Percentiles rank a stretch among this genome's conserved stretches.
Conservation (phyloP, 2,113 vertebrate genomes). For the Smithornis capensis region DNA sequence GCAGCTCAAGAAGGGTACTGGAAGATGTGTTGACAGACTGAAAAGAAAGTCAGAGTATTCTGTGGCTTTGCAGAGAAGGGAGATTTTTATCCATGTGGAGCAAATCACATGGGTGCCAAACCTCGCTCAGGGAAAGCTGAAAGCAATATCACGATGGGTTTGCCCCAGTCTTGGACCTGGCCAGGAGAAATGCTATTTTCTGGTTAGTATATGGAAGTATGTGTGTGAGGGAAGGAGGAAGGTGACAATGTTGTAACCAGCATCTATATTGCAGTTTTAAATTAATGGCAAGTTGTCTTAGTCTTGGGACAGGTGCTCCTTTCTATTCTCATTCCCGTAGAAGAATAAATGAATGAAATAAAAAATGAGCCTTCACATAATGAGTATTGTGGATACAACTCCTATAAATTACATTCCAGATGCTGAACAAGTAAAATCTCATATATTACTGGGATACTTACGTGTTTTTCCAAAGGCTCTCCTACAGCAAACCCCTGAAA, state of each 20-base stretch:
- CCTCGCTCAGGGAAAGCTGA: not conserved
- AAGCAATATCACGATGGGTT: fast-evolving
- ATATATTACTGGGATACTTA: conserved; percentile 4
- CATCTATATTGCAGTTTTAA: not conserved
- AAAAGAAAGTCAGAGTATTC: not conserved
- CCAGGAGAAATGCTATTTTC: not conserved
- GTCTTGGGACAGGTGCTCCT: not conserved
- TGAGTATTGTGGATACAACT: not conserved
- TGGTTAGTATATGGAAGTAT: not conserved
- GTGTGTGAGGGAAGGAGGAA: not conserved
- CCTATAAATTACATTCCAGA: conserved; percentile 35
- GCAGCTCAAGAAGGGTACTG: not conserved
- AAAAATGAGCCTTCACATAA: conserved; percentile 22
- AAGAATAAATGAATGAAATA: conserved; percentile 39
- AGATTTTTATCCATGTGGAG: not conserved
- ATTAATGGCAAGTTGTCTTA: conserved; percentile 19
- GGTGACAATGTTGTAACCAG: not conserved
- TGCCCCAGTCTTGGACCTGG: not conserved
- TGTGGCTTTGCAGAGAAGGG: not conserved
- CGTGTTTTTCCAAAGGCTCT: not conserved
- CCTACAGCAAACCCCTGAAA: not conserved
- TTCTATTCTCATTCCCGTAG: not conserved
- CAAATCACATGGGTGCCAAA: not conserved
- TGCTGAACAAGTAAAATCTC: not conserved
- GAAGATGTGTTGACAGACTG: not conserved